These are phyloP conservation scores for Parthenolecanium corni DNA, from an alignment of 2,888 invertebrate genomes.

Conservation along the genomic window DNA sequence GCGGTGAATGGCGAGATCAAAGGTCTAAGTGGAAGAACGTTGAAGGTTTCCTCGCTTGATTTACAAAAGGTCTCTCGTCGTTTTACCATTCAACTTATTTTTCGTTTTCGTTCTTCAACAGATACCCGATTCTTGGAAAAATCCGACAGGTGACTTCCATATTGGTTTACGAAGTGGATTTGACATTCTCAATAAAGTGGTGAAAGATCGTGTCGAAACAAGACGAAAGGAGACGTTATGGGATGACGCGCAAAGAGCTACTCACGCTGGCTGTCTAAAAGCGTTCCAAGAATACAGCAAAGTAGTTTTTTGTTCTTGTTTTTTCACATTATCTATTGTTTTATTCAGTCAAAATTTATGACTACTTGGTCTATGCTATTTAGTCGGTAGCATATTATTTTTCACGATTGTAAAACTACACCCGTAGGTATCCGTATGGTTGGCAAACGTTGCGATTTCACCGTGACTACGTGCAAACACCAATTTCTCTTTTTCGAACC, in stretches of 20 bases:
- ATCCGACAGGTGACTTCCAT: conserved; percentile 72
- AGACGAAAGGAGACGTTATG: conserved; percentile 70
- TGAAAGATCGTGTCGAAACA: conserved; percentile 67
- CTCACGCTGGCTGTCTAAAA: conserved; percentile 35
- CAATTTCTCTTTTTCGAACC: neutral
- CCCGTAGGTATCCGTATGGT: too few species aligned
- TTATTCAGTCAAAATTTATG: neutral
- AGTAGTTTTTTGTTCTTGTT: conserved; percentile 6
- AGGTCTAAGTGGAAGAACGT: conserved; percentile 74
- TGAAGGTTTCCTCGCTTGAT: conserved; percentile 52
- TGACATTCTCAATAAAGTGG: conserved; percentile 59
- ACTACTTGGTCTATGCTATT: too few species aligned
- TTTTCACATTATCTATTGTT: neutral
- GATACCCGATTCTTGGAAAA: conserved; percentile 72
- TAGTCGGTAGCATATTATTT: too few species aligned
- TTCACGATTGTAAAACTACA: too few species aligned
- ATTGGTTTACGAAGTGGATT: conserved; percentile 76
- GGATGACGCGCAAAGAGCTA: conserved; percentile 70
- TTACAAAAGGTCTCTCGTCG: too few species aligned
- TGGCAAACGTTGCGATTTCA: too few species aligned
- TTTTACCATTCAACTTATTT: neutral
- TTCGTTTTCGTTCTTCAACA: conserved; percentile 37
- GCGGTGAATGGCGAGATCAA: conserved; percentile 61
- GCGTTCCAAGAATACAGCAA: conserved; percentile 19
- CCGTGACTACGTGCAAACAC: too few species aligned